Evolutionary conservation across 2,797 vertebrate species (phyloP).

Genomic region (Margarornis squamiger): DNA sequence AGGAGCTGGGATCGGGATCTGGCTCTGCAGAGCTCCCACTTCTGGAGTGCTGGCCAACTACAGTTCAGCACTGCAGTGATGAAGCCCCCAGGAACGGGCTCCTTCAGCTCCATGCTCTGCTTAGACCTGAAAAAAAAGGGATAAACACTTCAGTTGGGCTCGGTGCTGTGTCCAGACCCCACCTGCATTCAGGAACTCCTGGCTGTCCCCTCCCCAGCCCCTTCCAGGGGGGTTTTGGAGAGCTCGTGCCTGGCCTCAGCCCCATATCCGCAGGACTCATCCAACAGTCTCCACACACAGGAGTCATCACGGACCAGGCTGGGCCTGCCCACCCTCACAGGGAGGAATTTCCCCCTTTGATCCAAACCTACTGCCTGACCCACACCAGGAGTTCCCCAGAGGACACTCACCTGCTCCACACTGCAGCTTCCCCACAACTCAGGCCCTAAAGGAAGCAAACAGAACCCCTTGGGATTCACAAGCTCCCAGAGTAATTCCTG

Average conservation of each 20-base stretch:
- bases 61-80: accelerated
- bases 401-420: neutral
- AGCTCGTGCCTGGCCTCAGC: slow-evolving; percentile 83
- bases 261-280: slow-evolving; percentile 99
- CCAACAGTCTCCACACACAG: slow-evolving; percentile 82
- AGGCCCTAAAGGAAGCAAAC: neutral
- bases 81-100: accelerated
- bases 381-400: neutral
- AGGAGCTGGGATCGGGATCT: neutral
- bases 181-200: accelerated
- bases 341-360: neutral
- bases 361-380: neutral
- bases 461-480: accelerated
- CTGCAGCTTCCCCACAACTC: neutral
- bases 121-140: neutral
- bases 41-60: neutral
- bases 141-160: neutral
- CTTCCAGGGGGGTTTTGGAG: neutral
- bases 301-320: slow-evolving; percentile 87
- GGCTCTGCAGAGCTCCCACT: neutral
- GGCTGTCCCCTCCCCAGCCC: accelerated
- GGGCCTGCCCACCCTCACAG: neutral
- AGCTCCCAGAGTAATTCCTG: neutral
- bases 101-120: neutral
- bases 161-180: accelerated